Evolutionary conservation across 2,888 invertebrate genomes (phyloP), one percentile per base, ranked within the genome.

Genomic region (Amphimallon solstitiale): DNA sequence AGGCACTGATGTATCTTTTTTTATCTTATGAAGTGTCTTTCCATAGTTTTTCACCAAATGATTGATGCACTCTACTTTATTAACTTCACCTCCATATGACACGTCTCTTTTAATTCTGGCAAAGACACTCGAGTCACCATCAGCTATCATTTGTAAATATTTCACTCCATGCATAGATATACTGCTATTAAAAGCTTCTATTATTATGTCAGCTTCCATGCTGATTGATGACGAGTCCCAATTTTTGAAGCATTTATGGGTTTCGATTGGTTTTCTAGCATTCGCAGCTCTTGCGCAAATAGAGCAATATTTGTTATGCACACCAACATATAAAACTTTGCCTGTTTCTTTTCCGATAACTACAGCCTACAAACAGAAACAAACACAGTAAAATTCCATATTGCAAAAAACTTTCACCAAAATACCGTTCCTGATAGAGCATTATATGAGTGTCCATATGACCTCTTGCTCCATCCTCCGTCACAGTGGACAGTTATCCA

Each of bases 91-190:
- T 12, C 71, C 68, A 67, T 79, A 78, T 2, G 73, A 69, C 17
- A 71, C 66, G 12, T 48, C 49, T 67, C 75, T 68, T 15, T 66
- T 7, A 4, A 79, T 71, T 71, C 70, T 71, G 38, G 70, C 68
- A 49, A 73, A 77, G 1, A 79, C 78, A 9, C 74, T 77, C 9
- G 76, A 74, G 65, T 81, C 80, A 7, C 79, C 79, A 71, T 78
- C 79, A n/a, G 77, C 78, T 9, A 80, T 71, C 37, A 79, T 67
- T 62, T 70, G 66, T 1, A 54, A 69, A 65, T 76, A 80, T 34
- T 74, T 73, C 5, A 79, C 4, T 45, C 70, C 70, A 69, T 79
- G 75, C 71, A 73, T 74, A 14, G 64, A 63, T 9, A 74, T 61
- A 61, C 77, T 77, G 17, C 51, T 35, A 51, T 69, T 69, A 65